Evolutionary conservation across 2,113 vertebrate genomes (phyloP).

Genomic region (Mormyrus lacerda): DNA sequence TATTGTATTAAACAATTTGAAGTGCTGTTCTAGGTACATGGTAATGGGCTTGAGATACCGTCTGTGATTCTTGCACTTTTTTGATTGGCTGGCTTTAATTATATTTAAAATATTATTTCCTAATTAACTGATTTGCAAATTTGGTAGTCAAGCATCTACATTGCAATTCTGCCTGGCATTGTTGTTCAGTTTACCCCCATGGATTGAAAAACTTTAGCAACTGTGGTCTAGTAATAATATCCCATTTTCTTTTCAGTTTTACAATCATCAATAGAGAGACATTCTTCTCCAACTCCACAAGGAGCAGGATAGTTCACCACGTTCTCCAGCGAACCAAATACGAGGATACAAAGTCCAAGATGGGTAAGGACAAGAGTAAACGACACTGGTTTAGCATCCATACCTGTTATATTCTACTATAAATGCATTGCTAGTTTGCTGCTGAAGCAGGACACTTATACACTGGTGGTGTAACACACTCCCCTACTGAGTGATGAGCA

Average conservation of each 20-base stretch:
- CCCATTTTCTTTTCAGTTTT: conserved; percentile 62
- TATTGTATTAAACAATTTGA: not conserved
- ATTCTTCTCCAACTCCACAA: conserved; percentile 96
- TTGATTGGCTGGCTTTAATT: not conserved
- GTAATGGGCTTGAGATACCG: not conserved
- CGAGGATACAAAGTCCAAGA: conserved; percentile 94
- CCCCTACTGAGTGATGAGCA: not conserved
- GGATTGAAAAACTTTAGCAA: not conserved
- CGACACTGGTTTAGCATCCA: not conserved
- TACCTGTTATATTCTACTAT: not conserved
- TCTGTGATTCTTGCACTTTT: not conserved
- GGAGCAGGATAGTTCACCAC: conserved; percentile 95
- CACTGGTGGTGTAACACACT: not conserved
- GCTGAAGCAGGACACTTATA: not conserved
- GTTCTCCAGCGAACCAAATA: conserved; percentile 95
- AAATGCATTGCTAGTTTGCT: not conserved
- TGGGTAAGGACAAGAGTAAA: conserved; percentile 67
- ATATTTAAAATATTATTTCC: not conserved
- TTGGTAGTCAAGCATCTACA: not conserved
- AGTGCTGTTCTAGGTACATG: not conserved
- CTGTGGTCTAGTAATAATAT: not conserved
- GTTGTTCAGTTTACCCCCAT: not conserved
- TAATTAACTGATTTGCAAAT: not conserved
- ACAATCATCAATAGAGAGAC: conserved; percentile 93
- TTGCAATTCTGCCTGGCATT: not conserved